These are phyloP conservation scores for Aptenodytes forsteri DNA, from an alignment of 2,113 vertebrate species.

Conservation along the genomic window DNA sequence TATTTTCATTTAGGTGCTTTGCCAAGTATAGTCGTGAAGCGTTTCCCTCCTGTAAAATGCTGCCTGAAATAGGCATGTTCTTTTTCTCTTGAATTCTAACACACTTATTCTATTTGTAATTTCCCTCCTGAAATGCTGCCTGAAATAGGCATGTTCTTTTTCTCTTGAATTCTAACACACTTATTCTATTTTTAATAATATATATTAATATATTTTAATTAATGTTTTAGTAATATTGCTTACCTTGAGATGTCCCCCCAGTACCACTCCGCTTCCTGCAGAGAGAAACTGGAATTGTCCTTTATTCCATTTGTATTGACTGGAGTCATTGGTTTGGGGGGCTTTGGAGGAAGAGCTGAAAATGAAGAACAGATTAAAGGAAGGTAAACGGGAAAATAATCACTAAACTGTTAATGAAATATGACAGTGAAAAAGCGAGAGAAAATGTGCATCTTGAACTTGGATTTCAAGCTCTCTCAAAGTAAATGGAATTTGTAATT, in stretches of 20 bases:
- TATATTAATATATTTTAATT: neutral
- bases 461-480: neutral
- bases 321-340: slow-evolving; percentile 85
- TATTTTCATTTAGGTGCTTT: neutral
- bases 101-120: neutral
- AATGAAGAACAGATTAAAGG: slow-evolving; percentile 39
- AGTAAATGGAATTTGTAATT: neutral
- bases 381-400: neutral
- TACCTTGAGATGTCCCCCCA: slow-evolving; percentile 97
- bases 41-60: neutral
- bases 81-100: neutral
- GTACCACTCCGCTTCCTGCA: slow-evolving; percentile 95
- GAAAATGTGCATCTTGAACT: neutral
- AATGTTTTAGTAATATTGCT: slow-evolving; percentile 8
- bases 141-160: neutral
- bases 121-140: neutral
- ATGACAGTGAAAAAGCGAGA: neutral
- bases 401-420: neutral
- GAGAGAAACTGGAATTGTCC: slow-evolving; percentile 75
- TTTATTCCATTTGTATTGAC: slow-evolving; percentile 82
- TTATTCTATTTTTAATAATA: neutral
- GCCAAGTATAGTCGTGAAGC: neutral
- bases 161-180: neutral
- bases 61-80: neutral
- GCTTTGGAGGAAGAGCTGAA: slow-evolving; percentile 92